Evolutionary conservation across 2,888 invertebrate genomes (phyloP), one percentile per base, ranked within the genome.

Genomic region (Cepaea hortensis): DNA sequence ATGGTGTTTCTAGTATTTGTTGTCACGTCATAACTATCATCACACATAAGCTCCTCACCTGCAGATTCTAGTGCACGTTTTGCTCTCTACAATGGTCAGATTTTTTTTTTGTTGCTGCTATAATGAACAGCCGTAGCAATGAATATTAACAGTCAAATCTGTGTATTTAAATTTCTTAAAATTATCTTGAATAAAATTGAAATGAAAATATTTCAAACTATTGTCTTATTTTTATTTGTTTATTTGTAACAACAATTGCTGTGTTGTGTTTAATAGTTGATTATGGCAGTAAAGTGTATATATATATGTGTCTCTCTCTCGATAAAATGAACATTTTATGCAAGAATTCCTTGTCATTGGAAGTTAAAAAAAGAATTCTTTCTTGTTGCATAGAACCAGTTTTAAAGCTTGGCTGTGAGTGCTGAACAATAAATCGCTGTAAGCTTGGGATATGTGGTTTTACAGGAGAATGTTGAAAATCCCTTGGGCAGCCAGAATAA

Each of bases 141-240:
- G 50, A 48, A 23, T 6, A 15, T 77, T 23, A 77, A n/a, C 55
- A 23, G 55, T 61, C 48, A 68, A 61, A 61, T 77, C 55, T 77
- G 11, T 77, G 77, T 77, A 77, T 77, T 77, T 77, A 77, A 77
- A 77, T 77, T 77, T 77, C 77, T 55, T 77, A 15, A 77, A 61
- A 61, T 77, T 77, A 15, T 77, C 55, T 23, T 77, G 50, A 55
- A 77, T 77, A 77, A 77, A 75, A 77, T 77, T 77, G 5, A 61
- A 61, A 77, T 77, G 50, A 55, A 77, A 9, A n/a, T 50, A 76
- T 76, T 76, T 3, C 15, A 46, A 5, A 9, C 23, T 50, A 50
- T 76, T 50, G 48, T 76, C 5, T 18, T 68, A 20, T 9, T 68
- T 68, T 18, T 68, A 5, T 20, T 7, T 9, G 68, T 68, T 68